Conservation (phyloP, 2,113 vertebrate species). For the Rhinolophus sinicus region DNA sequence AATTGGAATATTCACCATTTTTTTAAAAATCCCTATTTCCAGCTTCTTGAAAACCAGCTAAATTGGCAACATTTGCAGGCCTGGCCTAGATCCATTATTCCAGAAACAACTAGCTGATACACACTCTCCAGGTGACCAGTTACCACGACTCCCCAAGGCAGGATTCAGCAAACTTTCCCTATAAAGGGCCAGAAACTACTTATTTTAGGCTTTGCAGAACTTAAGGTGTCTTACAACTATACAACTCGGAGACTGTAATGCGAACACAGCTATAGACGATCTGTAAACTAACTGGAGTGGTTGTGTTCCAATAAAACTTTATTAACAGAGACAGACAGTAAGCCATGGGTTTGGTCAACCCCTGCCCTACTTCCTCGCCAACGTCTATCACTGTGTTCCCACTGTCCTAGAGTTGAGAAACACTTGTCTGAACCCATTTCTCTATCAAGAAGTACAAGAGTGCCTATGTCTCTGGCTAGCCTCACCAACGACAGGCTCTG, state of each 20-base stretch:
- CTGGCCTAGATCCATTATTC: slow-evolving; percentile 10
- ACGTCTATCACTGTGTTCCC: neutral
- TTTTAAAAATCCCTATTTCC: neutral
- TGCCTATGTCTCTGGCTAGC: neutral
- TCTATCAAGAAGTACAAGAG: neutral
- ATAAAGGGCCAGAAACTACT: neutral
- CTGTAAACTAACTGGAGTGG: neutral
- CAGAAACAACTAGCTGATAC: neutral
- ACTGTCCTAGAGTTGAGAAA: neutral
- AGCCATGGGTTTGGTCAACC: neutral
- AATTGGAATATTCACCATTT: neutral
- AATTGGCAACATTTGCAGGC: neutral
- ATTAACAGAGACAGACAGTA: neutral
- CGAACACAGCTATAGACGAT: neutral
- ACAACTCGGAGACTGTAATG: neutral
- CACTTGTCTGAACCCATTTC: neutral
- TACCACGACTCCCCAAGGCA: neutral
- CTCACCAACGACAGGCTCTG: neutral
- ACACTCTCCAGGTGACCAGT: neutral
- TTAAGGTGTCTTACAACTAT: neutral
- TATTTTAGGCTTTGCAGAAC: neutral
- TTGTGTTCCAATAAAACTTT: neutral
- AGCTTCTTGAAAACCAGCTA: slow-evolving; percentile 46
- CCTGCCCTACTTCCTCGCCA: neutral
- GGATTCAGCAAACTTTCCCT: neutral